Percentiles rank a stretch among this genome's conserved stretches.
phyloP scores from a whole-genome alignment of 2,888 invertebrate genomes.

The Synergus itoensis region DNA sequence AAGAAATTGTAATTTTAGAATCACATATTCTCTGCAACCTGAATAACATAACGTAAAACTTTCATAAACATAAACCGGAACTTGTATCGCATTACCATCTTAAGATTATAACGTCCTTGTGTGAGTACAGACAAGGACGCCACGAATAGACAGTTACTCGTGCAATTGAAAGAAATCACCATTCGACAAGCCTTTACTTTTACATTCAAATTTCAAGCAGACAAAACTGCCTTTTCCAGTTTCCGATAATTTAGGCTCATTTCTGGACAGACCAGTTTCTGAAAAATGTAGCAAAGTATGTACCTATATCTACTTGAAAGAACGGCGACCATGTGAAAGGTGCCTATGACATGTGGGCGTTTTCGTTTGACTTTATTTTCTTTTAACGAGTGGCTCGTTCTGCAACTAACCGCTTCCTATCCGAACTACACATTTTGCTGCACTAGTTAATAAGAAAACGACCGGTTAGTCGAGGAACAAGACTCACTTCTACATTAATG shows the following conservation, averaged over 20 bases:
- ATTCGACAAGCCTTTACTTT: conserved; percentile 7
- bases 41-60: conserved; percentile 7
- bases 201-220: conserved; percentile 26
- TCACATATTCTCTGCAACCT: background rate
- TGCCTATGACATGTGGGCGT: conserved; percentile 56
- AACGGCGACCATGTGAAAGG: conserved; percentile 54
- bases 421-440: conserved; percentile 35
- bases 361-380: conserved; percentile 53
- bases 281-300: conserved; percentile 23
- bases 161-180: conserved; percentile 7
- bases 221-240: conserved; percentile 24
- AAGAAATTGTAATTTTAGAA: conserved; percentile 9
- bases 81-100: conserved; percentile 8
- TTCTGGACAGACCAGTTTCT: background rate
- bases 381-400: conserved; percentile 33
- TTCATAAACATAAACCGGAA: conserved; percentile 28
- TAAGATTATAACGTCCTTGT: conserved; percentile 33
- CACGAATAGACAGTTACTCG: conserved; percentile 19
- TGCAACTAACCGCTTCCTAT: conserved; percentile 33
- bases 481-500: conserved; percentile 15
- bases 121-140: conserved; percentile 34
- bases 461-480: conserved; percentile 24
- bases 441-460: conserved; percentile 38
- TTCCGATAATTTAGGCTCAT: conserved; percentile 26
- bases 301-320: conserved; percentile 14